Percentiles rank a stretch among this genome's conserved stretches.
Conservation (phyloP, 2,797 vertebrate species). For the Dryobates pubescens region DNA sequence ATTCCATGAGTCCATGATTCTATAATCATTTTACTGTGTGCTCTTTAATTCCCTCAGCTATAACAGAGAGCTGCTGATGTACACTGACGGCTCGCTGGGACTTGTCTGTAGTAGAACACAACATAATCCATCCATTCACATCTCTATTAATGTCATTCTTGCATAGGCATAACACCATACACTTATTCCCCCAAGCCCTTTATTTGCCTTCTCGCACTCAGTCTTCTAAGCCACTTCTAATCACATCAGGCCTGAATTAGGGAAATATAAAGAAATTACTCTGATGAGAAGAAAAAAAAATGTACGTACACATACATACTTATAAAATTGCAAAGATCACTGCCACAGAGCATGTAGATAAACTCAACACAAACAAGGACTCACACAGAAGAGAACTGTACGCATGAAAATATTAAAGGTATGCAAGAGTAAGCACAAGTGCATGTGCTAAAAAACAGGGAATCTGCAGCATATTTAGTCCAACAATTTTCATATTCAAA, state of each 20-base stretch:
- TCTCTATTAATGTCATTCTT: not conserved
- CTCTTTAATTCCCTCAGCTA: not conserved
- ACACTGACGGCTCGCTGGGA: not conserved
- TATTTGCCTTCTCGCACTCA: not conserved
- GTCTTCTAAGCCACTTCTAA: not conserved
- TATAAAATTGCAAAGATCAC: not conserved
- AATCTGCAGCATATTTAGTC: not conserved
- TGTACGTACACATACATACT: not conserved
- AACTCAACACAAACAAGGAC: not conserved
- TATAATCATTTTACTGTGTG: not conserved
- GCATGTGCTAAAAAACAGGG: not conserved
- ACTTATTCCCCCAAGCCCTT: not conserved
- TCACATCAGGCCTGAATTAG: not conserved
- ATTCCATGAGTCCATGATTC: too few relatives aligned
- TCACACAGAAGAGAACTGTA: not conserved
- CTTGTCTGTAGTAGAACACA: not conserved
- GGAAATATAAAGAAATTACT: not conserved
- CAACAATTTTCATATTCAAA: not conserved
- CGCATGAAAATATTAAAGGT: not conserved
- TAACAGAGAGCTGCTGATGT: not conserved
- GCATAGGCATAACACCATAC: not conserved
- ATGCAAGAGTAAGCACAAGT: not conserved
- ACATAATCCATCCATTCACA: not conserved
- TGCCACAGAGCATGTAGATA: not conserved
- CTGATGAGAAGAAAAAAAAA: not conserved